These are phyloP conservation scores for Leptinotarsa juncta DNA, from an alignment of 2,888 invertebrate genomes.

Conservation along the genomic window DNA sequence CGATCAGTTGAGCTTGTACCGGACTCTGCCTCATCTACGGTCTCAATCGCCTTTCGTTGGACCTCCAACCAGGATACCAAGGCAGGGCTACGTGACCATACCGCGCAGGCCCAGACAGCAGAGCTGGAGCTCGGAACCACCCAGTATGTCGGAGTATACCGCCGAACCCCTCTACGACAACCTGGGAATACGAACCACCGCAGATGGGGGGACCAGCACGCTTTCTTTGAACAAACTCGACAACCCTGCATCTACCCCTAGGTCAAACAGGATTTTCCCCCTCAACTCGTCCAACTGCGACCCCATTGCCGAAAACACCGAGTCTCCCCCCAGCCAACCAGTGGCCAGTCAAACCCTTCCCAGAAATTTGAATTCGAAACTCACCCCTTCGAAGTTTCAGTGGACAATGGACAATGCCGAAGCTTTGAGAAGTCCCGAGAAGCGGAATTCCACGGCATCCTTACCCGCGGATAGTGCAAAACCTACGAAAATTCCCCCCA, in stretches of 20 bases:
- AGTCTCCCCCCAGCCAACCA: constrained; percentile 63
- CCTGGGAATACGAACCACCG: constrained; percentile 85
- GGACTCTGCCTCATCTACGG: constrained; percentile 82
- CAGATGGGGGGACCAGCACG: constrained; percentile 78
- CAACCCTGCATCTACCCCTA: constrained; percentile 65
- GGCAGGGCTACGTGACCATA: constrained; percentile 85
- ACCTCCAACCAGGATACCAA: constrained; percentile 64
- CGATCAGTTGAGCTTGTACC: constrained; percentile 75
- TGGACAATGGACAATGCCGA: constrained; percentile 63
- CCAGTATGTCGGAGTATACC: constrained; percentile 61
- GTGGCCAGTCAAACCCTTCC: constrained; percentile 64
- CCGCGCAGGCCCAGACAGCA: constrained; percentile 86
- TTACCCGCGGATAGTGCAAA: constrained; percentile 43
- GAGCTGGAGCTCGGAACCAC: constrained; percentile 74
- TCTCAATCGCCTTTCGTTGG: constrained; percentile 83
- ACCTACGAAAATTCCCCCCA: constrained; percentile 78
- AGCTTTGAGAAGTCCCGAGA: constrained; percentile 67
- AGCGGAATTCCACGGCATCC: constrained; percentile 59
- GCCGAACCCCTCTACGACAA: constrained; percentile 89
- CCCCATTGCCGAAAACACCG: constrained; percentile 68
- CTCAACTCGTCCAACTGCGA: constrained; percentile 64
- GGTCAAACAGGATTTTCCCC: constrained; percentile 65
- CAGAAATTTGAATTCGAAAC: constrained; percentile 52
- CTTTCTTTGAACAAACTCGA: constrained; percentile 81
- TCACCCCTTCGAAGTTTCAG: constrained; percentile 61